A percentile compares a stretch with the other conserved stretches of the same genome.
Evolutionary conservation across 64 coral and sea anemone genomes (phyloP).

Genomic region (Platygyra sinensis): DNA sequence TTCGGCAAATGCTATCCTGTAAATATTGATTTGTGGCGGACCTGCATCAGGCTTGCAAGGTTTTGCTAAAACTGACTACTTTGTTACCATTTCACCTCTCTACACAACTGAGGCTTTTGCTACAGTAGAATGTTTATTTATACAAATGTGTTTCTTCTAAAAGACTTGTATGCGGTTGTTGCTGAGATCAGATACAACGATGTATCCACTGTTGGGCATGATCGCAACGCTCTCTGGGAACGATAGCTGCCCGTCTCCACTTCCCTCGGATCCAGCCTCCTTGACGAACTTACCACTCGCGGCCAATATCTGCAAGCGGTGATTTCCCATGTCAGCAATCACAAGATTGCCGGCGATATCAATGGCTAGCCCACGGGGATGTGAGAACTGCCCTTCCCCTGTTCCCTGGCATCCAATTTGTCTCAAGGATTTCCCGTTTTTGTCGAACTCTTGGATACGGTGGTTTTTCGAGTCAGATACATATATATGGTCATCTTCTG

Average conservation of each 20-base stretch:
- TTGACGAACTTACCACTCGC: slow-evolving; percentile 80
- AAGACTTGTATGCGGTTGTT: slow-evolving; percentile 98
- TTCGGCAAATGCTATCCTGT: no score
- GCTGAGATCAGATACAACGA: slow-evolving; percentile 95
- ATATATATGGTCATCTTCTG: slow-evolving; percentile 86
- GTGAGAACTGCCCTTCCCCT: slow-evolving; percentile 80
- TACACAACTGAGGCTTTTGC: no score
- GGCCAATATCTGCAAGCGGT: slow-evolving; percentile 89
- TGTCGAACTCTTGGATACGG: slow-evolving; percentile 95
- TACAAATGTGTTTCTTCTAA: slow-evolving; percentile 6
- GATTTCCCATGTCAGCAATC: slow-evolving; percentile 98
- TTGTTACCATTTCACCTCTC: no score
- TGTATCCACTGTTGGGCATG: slow-evolving; percentile 98
- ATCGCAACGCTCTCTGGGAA: slow-evolving; percentile 99
- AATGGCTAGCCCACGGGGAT: slow-evolving; percentile 91
- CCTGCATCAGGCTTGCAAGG: no score
- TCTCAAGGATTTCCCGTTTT: slow-evolving; percentile 69
- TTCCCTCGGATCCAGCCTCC: slow-evolving; percentile 94
- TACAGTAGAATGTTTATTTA: no score
- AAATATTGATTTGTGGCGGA: no score
- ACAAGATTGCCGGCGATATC: slow-evolving; percentile 91
- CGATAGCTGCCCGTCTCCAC: slow-evolving; percentile 94
- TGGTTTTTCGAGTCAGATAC: slow-evolving; percentile 98
- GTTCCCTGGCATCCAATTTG: slow-evolving; percentile 78
- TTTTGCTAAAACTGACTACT: no score